Evolutionary conservation across 2,888 invertebrate species (phyloP).

Genomic region (Tuta absoluta): DNA sequence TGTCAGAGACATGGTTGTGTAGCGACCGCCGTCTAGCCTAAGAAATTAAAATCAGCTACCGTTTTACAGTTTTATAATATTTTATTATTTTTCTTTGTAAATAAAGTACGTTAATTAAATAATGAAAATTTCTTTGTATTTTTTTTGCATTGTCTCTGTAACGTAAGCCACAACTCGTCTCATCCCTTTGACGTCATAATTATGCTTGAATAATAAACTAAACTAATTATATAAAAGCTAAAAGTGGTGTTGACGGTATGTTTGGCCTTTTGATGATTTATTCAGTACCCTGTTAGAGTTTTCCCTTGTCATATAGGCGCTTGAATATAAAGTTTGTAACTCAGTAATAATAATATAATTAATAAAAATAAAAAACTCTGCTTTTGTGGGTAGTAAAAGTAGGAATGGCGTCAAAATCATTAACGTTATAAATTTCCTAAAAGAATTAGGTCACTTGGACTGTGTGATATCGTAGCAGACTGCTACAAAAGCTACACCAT

Average conservation of each 20-base stretch:
- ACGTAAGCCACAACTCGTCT: background rate
- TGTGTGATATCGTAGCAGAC: too few relatives aligned
- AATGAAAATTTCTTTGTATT: background rate
- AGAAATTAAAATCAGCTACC: too few relatives aligned
- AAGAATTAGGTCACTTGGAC: too few relatives aligned
- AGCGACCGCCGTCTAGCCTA: too few relatives aligned
- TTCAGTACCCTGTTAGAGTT: background rate
- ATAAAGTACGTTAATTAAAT: background rate
- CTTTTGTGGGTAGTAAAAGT: too few relatives aligned
- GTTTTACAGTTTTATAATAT: too few relatives aligned
- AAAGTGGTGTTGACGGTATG: background rate
- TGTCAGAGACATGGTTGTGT: too few relatives aligned
- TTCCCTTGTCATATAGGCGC: background rate
- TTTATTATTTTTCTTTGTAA: too few relatives aligned
- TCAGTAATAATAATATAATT: background rate
- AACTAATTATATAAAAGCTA: slow-evolving; percentile 11
- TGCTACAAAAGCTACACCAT: too few relatives aligned
- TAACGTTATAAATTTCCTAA: too few relatives aligned
- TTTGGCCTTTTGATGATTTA: slow-evolving; percentile 15
- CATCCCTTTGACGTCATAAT: slow-evolving; percentile 6
- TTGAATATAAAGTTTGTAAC: slow-evolving; percentile 1
- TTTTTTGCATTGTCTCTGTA: background rate
- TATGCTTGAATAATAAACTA: slow-evolving; percentile 16
- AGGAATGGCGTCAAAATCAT: too few relatives aligned
- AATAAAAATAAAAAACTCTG: too few relatives aligned